Evolutionary conservation across 2,888 invertebrate species (phyloP), one percentile per base, ranked within the genome.

Genomic region (Limulus polyphemus): DNA sequence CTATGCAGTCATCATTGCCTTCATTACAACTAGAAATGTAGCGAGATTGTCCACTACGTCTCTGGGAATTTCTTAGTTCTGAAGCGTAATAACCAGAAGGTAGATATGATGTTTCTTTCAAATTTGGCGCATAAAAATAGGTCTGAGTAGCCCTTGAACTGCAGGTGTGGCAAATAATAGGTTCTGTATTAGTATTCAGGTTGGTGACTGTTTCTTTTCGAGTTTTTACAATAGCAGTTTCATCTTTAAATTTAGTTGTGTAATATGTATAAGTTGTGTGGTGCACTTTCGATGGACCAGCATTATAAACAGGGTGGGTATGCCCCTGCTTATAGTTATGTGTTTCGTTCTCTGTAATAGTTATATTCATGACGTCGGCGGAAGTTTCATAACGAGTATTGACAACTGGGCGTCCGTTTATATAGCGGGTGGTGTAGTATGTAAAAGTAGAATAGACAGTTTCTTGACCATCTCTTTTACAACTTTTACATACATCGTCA

Each of bases 361-460:
- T 63, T 63, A 63, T 59, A 10, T 62, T 60, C 2, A 68, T 58
- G 12, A 69, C 59, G 56, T 69, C 65, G n/a, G 1, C 32, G 32
- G 32, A 32, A 32, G 65, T 68, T 55, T 69, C 63, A 60, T 67
- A 69, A 48, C 67, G 61, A 11, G 69, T 64, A 12, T 63, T 66
- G 11, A 70, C 60, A 47, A 65, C 59, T 13, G 70, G 67, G 51
- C 61, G 52, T n/a, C 66, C 63, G n/a, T 65, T 67, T n/a, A 63
- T 60, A 58, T 57, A 67, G 50, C 65, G 56, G 9, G 69, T 70
- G 12, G 69, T 69, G 47, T 67, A 65, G 56, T 67, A 67, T 14
- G 69, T 69, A 51, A 62, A 67, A 9, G 69, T 69, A 12, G 67
- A 65, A 49, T 64, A 67, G 17, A 65, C 65, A 14, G 68, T 68